phyloP scores from a whole-genome alignment of 1,140 invertebrate species.

The Heliconius congener region DNA sequence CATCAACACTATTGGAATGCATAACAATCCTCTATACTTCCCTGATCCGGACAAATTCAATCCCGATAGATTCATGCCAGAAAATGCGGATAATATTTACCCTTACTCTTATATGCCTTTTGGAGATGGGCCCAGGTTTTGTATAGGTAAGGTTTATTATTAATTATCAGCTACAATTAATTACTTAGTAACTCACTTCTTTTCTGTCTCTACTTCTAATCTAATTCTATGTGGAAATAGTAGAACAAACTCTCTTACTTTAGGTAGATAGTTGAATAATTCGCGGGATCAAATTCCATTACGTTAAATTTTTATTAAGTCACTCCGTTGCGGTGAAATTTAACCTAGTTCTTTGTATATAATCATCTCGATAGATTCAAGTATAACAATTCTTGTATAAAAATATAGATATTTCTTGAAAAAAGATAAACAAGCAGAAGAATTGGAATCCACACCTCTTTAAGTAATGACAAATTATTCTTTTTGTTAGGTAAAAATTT shows the following conservation, averaged over 20 bases:
- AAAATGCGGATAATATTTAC: constrained; percentile 59
- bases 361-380: too few species aligned
- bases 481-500: constrained; percentile 36
- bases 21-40: constrained; percentile 77
- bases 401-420: too few species aligned
- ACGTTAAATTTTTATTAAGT: too few species aligned
- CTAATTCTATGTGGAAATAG: too few species aligned
- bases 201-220: too few species aligned
- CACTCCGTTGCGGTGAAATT: too few species aligned
- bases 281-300: too few species aligned
- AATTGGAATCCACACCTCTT: not conserved
- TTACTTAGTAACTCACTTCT: not conserved
- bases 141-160: constrained; percentile 79
- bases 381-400: too few species aligned
- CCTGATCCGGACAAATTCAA: constrained; percentile 80
- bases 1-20: constrained; percentile 57
- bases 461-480: not conserved
- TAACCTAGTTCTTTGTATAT: too few species aligned
- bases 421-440: too few species aligned
- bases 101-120: constrained; percentile 82
- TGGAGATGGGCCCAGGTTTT: constrained; percentile 85
- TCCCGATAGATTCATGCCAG: constrained; percentile 81
- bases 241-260: too few species aligned
- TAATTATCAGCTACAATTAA: not conserved
- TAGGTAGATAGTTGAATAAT: too few species aligned